Base-by-base conservation (phyloP, 2,113 vertebrate genomes). In the Columba livia region DNA sequence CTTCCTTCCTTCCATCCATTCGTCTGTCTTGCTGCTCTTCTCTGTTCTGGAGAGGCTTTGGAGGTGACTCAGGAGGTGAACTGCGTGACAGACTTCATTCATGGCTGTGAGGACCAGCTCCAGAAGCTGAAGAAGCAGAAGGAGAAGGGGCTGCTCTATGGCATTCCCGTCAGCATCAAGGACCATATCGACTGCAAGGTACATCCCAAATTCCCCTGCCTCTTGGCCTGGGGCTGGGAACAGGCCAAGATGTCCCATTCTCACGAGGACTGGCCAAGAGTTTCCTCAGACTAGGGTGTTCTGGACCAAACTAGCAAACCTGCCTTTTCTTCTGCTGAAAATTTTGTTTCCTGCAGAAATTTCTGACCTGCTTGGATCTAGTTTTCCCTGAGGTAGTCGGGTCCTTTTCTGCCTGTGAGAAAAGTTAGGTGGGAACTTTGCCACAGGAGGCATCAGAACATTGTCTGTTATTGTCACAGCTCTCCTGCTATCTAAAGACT, bases 111-210 rank as follows among this genome's bases (percentile, higher is more conserved):
- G 64, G 96, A 97, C 26, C 98, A 99, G 85, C 94, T 99, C 56
- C 95, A 93, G 84, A 95, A 97, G 40, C 34, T 98, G 29, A 96
- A 92, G 77, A 86, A 82, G 67, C 85, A 72, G 36, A 72, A 97
- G 38, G 97, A 96, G 54, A 93, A 98, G 26, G 80, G 96, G 14
- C 97, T 99, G 48, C 98, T 99, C 34, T 99, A 98, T 16, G 99
- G 99, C 1, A 94, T 99, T 88, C 99, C 99, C 4, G 77, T 99
- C 88, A 99, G 99, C 96, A 97, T 99, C 86, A 99, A 99, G 96
- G 99, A 99, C 31, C 99, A 98, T 64, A 21, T 98, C 54, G 60
- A 71, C 36, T 98, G 95, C 95, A 98, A 99, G 98, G 99, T 99
- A 85, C 25, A 26, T 48, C 29, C 44, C 14, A 19, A 51, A 25